Evolutionary conservation across 2,888 invertebrate genomes (phyloP).

Genomic region (Macrophya alboannulata): DNA sequence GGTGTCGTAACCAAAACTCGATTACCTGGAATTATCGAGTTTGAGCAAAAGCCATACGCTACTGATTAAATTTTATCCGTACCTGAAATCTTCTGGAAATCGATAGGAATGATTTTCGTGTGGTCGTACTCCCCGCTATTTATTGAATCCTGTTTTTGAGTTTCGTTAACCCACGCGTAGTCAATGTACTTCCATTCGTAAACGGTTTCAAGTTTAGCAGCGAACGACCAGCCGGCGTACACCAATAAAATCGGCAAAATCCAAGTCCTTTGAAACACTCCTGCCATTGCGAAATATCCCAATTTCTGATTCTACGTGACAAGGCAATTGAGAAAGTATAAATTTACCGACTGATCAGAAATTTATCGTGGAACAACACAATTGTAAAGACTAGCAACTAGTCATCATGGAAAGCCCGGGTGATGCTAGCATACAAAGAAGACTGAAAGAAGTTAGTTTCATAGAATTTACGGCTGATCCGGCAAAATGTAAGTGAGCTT

Average conservation of each 20-base stretch:
- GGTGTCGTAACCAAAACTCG: slow-evolving; percentile 86
- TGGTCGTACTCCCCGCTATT: slow-evolving; percentile 76
- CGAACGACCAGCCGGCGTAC: neutral
- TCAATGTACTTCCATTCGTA: slow-evolving; percentile 27
- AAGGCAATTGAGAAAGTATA: no score
- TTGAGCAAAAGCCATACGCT: slow-evolving; percentile 81
- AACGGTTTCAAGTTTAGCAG: neutral
- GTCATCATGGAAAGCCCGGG: no score
- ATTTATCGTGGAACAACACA: no score
- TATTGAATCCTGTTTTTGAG: slow-evolving; percentile 81
- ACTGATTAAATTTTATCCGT: neutral
- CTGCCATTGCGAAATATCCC: neutral
- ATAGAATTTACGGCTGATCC: no score
- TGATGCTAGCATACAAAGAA: no score
- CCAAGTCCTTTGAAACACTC: neutral
- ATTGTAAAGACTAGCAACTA: no score
- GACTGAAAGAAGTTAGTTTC: no score
- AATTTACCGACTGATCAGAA: no score
- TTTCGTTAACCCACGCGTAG: neutral
- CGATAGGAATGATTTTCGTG: slow-evolving; percentile 63
- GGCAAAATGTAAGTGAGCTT: no score
- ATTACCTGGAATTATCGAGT: slow-evolving; percentile 71
- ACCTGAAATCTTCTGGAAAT: slow-evolving; percentile 64
- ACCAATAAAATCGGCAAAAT: neutral
- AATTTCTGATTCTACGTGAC: neutral